Evolutionary conservation across 2,113 vertebrate species (phyloP).

Genomic region (Athene cunicularia): DNA sequence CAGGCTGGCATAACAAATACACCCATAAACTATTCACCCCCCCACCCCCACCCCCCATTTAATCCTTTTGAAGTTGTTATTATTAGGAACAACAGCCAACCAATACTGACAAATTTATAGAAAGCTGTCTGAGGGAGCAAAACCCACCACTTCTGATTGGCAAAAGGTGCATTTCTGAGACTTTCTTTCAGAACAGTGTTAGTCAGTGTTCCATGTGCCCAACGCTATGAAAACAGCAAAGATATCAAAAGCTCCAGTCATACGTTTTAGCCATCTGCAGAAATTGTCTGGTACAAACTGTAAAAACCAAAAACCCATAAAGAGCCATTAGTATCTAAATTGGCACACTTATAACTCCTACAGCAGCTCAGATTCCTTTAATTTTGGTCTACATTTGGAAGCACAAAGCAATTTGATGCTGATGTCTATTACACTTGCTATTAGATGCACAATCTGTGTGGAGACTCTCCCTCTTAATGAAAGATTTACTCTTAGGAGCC

Average conservation of each 20-base stretch:
- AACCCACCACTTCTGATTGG: accelerated
- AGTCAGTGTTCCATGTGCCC: neutral
- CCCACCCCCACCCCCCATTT: no score
- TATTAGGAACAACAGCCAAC: neutral
- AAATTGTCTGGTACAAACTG: neutral
- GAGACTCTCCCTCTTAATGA: neutral
- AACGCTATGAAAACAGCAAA: accelerated
- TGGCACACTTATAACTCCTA: neutral
- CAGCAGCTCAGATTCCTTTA: no score
- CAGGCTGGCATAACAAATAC: neutral
- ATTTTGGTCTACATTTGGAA: neutral
- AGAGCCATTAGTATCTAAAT: neutral
- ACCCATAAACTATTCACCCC: neutral
- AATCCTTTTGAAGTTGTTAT: neutral
- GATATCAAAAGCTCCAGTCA: neutral
- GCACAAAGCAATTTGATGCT: neutral
- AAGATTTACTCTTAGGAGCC: neutral
- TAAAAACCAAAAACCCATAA: neutral
- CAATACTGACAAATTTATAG: no score
- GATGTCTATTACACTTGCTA: accelerated
- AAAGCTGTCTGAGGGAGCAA: neutral
- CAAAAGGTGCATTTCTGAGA: neutral
- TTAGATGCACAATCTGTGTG: neutral
- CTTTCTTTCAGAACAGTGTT: neutral
- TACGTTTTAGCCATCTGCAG: neutral